Base-by-base conservation (phyloP, 1,140 invertebrate species). In the Acyrthosiphon pisum region DNA sequence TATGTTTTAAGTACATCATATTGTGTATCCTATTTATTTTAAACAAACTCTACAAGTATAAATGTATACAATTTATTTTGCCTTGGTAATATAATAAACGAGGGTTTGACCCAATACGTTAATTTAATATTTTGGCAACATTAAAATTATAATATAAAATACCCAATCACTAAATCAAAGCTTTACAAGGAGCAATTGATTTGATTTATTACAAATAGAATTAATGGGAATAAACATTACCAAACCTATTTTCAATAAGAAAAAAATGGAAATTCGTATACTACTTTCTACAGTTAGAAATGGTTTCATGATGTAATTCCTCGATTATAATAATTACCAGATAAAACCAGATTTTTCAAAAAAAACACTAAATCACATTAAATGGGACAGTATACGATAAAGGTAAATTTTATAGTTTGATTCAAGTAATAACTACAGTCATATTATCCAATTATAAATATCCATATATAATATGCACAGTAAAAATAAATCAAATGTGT, bases 401-500 rank as follows among this genome's bases (percentile, higher is more conserved):
- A 76, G n/a, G 14, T 76, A 76, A n/a, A 18, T 68, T 56, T 76
- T 76, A 20, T 76, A 76, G 60, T 76, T 35, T 76, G 30, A 76
- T 76, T 76, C 30, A 76, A 76, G n/a, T n/a, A n/a, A 18, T 76
- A 76, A 76, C 60, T 76, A 68, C 60, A 76, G 14, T 76, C 60
- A n/a, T 76, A 76, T 30, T 60, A 30, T n/a, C 60, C 60, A 76
- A n/a, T 76, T 35, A 76, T 76, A 76, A 76, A 76, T n/a, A 76
- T 76, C 60, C 30, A 53, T 53, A 20, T 35, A 18, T n/a, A 76
- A 76, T n/a, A 35, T 76, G 60, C 30, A n/a, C 30, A 76, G 30
- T 76, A n/a, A n/a, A 68, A 76, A 76, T 76, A 76, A 76, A 76
- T 76, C 60, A 76, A 76, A 76, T 76, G n/a, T 76, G 60, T 76